Evolutionary conservation across 2,113 vertebrate genomes (phyloP).

Genomic region (Hirundichthys speculiger): DNA sequence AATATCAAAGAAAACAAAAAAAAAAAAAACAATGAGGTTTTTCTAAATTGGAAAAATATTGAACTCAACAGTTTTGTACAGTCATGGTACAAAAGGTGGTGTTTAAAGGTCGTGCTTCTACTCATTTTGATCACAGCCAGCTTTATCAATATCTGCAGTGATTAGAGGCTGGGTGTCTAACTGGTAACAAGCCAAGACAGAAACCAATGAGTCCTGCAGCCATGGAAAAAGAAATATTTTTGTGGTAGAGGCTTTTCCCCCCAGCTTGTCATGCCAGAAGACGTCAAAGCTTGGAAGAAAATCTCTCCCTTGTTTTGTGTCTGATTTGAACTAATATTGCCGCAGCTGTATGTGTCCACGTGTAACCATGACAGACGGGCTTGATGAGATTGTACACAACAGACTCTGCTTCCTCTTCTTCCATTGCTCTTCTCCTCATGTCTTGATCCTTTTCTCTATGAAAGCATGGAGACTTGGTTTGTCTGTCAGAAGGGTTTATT

Average conservation of each 20-base stretch:
- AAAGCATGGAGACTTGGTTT: constrained; percentile 44
- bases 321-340: constrained; percentile 61
- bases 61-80: no score
- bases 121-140: no score
- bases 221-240: constrained; percentile 6
- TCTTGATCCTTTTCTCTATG: constrained; percentile 17
- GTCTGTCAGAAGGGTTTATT: constrained; percentile 62
- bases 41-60: no score
- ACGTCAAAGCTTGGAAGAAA: constrained; percentile 30
- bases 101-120: no score
- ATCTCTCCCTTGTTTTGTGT: constrained; percentile 31
- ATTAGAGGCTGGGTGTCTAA: no score
- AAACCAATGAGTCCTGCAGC: not conserved
- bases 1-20: no score
- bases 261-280: constrained; percentile 23
- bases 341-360: constrained; percentile 51
- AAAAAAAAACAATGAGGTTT: no score
- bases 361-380: constrained; percentile 58
- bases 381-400: constrained; percentile 59
- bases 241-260: constrained; percentile 10
- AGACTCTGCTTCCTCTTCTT: constrained; percentile 42
- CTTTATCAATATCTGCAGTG: no score
- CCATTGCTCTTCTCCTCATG: constrained; percentile 23
- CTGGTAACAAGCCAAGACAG: no score
- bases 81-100: no score